Conservation (phyloP, 2,113 vertebrate species). For the Campylomormyrus tamandua region DNA sequence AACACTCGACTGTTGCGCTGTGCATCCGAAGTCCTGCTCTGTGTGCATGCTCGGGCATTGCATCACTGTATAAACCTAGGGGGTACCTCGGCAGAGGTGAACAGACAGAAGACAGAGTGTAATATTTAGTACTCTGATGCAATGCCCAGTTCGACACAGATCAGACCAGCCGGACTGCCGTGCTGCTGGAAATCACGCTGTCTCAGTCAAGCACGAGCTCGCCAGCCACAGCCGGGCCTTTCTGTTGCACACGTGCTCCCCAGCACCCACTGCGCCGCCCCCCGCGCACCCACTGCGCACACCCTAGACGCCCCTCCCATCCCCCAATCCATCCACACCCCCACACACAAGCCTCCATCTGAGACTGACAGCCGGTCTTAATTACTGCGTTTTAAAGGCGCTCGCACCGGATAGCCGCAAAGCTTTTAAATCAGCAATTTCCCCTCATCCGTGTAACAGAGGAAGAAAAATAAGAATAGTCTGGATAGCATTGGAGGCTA, state of each 20-base stretch:
- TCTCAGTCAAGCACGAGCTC: neutral
- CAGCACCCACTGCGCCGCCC: neutral
- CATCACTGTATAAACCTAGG: neutral
- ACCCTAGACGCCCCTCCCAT: neutral
- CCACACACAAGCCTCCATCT: neutral
- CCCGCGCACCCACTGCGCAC: neutral
- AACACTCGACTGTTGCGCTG: neutral
- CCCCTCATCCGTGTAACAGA: slow-evolving; percentile 32
- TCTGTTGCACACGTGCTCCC: neutral
- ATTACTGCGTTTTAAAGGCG: slow-evolving; percentile 38
- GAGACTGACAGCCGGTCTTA: slow-evolving; percentile 32
- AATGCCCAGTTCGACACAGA: neutral
- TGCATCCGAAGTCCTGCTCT: neutral
- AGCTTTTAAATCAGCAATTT: slow-evolving; percentile 46
- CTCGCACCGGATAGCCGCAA: slow-evolving; percentile 32
- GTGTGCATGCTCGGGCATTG: neutral
- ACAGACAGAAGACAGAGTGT: neutral
- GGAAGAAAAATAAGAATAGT: slow-evolving; percentile 42
- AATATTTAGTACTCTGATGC: neutral
- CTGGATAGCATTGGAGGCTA: slow-evolving; percentile 37
- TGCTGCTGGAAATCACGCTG: neutral
- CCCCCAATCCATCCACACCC: neutral
- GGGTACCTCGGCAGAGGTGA: neutral
- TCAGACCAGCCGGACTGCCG: neutral
- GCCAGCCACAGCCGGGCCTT: neutral